Conservation (phyloP, 2,113 vertebrate species). For the Anoura caudifer region DNA sequence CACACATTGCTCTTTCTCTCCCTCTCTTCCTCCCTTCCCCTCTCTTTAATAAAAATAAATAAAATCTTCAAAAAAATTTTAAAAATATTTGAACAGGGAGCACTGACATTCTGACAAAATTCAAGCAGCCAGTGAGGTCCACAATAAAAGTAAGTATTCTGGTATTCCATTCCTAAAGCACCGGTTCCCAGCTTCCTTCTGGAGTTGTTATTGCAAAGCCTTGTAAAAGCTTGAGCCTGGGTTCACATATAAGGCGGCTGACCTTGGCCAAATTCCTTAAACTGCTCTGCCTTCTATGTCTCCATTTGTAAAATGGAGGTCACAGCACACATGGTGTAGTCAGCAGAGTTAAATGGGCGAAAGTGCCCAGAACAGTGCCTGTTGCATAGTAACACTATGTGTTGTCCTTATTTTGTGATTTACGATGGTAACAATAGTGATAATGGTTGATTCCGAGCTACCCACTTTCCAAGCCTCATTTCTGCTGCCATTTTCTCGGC, state of each 20-base stretch:
- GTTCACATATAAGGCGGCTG: neutral
- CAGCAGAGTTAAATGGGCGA: neutral
- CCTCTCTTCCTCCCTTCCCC: no score
- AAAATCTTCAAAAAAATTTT: neutral
- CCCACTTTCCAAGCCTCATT: neutral
- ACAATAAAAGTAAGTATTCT: neutral
- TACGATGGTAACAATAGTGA: neutral
- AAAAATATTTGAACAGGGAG: neutral
- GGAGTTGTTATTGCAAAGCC: neutral
- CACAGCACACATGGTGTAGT: neutral
- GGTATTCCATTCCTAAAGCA: neutral
- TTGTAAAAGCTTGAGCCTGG: neutral
- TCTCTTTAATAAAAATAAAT: no score
- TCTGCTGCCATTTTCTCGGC: neutral
- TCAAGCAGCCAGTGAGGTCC: neutral
- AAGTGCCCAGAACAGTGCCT: neutral
- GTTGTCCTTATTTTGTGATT: neutral
- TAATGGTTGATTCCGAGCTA: neutral
- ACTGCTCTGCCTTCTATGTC: neutral
- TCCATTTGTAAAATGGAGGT: neutral
- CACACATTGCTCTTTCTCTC: no score
- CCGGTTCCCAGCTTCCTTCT: neutral
- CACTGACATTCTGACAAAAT: neutral
- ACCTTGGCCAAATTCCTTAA: neutral
- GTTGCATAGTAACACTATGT: neutral